Evolutionary conservation across 2,888 invertebrate species (phyloP).

Genomic region (Drosophila barbarae): DNA sequence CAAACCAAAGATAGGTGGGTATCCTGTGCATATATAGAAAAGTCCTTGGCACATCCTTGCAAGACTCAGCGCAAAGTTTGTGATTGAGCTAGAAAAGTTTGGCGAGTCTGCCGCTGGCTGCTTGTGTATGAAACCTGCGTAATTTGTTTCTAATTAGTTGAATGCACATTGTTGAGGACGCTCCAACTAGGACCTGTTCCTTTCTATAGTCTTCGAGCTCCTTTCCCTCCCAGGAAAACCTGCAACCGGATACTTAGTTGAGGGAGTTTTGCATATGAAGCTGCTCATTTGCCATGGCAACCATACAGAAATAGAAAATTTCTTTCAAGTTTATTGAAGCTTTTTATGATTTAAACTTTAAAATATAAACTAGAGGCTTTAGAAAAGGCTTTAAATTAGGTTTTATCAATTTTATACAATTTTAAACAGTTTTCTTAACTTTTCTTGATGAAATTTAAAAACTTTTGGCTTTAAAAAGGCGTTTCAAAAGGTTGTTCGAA

Average conservation of each 20-base stretch:
- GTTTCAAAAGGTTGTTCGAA: too few species aligned
- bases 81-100: conserved; percentile 60
- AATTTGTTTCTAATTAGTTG: conserved; percentile 71
- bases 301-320: background rate
- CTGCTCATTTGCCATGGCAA: conserved; percentile 21
- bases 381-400: background rate
- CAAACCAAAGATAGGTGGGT: conserved; percentile 18
- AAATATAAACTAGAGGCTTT: background rate
- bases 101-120: conserved; percentile 34
- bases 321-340: background rate
- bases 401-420: background rate
- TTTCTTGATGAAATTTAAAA: background rate
- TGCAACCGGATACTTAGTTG: conserved; percentile 20
- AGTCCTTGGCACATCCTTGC: conserved; percentile 39
- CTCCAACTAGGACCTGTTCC: conserved; percentile 17
- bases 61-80: conserved; percentile 53
- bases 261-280: conserved; percentile 29
- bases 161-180: conserved; percentile 63
- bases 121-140: conserved; percentile 59
- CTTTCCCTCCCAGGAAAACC: background rate
- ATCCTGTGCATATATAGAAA: conserved; percentile 17
- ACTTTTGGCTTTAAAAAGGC: too few species aligned
- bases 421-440: background rate
- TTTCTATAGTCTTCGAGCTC: background rate
- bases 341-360: background rate